These are phyloP conservation scores for Panagrolaimus sp. DNA, from an alignment of 1,140 invertebrate genomes.

Conservation along the genomic window DNA sequence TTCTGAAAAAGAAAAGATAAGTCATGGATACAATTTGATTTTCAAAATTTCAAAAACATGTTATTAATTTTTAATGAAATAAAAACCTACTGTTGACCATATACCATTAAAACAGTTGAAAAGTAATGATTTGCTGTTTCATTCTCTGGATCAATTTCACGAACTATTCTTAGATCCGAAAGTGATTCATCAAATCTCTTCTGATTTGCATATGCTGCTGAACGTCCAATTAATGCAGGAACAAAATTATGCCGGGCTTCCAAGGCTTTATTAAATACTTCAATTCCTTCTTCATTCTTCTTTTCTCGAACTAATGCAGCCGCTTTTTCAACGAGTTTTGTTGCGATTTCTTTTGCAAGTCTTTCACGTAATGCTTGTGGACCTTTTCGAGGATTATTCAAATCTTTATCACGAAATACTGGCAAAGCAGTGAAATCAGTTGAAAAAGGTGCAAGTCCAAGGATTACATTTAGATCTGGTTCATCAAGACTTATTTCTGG, in stretches of 20 bases:
- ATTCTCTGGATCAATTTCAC: not conserved
- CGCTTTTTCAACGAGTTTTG: not conserved
- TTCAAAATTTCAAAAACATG: too few relatives aligned
- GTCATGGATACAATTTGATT: not conserved
- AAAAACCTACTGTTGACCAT: constrained; percentile 2
- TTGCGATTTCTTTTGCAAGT: not conserved
- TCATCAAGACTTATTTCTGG: not conserved
- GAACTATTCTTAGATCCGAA: not conserved
- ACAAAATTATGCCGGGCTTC: not conserved
- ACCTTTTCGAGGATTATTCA: constrained; percentile 1
- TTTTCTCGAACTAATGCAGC: not conserved
- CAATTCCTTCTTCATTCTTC: constrained; percentile 3
- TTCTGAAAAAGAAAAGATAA: not conserved
- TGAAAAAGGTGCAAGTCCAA: not conserved
- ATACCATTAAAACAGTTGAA: not conserved
- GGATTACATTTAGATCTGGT: not conserved
- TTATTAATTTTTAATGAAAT: too few relatives aligned
- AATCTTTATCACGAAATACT: not conserved
- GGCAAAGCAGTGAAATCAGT: not conserved
- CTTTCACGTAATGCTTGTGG: not conserved
- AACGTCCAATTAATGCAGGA: not conserved
- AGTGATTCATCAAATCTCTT: not conserved
- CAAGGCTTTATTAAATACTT: not conserved
- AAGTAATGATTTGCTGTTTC: not conserved
- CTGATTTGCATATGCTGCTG: not conserved